phyloP scores from a whole-genome alignment of 1,140 invertebrate genomes.

The Papilio xuthus region DNA sequence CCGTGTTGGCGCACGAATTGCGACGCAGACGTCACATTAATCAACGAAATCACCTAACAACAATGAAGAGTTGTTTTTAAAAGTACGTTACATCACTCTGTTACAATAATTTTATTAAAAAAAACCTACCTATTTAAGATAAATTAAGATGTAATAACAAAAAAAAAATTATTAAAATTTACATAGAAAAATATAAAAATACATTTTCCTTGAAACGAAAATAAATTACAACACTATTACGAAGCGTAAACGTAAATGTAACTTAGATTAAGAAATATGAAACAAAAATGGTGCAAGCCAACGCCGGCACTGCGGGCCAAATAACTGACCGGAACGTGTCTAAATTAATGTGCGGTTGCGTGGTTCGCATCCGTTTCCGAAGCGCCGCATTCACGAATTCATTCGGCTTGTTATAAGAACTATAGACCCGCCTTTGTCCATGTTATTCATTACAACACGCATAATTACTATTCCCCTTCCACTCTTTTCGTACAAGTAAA shows the following conservation, averaged over 20 bases:
- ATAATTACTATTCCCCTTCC: neutral
- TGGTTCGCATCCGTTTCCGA: conserved; percentile 32
- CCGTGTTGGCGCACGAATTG: conserved; percentile 6
- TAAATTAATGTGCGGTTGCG: conserved; percentile 37
- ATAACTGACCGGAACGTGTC: conserved; percentile 38
- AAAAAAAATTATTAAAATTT: neutral
- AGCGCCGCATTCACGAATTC: conserved; percentile 16
- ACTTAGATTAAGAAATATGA: conserved; percentile 23
- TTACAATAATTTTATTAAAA: neutral
- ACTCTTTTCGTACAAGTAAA: no score
- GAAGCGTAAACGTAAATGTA: neutral
- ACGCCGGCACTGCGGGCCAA: conserved; percentile 29
- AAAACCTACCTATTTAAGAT: no score
- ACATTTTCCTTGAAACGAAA: neutral
- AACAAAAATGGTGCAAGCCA: conserved; percentile 16
- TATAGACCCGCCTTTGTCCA: conserved; percentile 5
- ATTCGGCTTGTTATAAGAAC: conserved; percentile 27
- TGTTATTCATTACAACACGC: conserved; percentile 7
- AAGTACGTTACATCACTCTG: neutral
- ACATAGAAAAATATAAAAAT: neutral
- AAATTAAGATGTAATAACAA: no score
- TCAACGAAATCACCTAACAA: conserved; percentile 8
- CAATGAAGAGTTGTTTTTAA: neutral
- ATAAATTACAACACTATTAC: conserved; percentile 5
- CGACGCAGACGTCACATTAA: conserved; percentile 12